Evolutionary conservation across 2,797 vertebrate species (phyloP).

Genomic region (Orientallactaga sibirica): DNA sequence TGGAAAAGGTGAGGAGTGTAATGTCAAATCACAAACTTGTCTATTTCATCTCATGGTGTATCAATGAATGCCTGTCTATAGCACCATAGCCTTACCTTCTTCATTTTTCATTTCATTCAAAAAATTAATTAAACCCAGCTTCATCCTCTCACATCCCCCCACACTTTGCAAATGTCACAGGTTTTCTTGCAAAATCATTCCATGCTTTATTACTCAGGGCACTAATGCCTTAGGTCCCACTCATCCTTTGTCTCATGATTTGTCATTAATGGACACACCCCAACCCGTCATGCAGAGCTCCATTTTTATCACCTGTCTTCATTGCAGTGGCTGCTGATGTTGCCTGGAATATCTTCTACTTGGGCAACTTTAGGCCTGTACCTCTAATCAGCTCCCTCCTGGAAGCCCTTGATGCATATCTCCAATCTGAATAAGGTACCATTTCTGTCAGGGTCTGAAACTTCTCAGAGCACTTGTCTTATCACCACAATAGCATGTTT

Average conservation of each 20-base stretch:
- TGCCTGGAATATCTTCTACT: not conserved
- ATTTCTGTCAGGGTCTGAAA: not conserved
- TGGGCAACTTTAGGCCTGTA: not conserved
- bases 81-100: not conserved
- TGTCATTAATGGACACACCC: rapidly evolving
- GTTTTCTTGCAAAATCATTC: not conserved
- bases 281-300: too few species aligned
- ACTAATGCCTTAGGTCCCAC: not conserved
- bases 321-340: not conserved
- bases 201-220: not conserved
- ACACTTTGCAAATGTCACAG: not conserved
- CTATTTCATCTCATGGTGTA: not conserved
- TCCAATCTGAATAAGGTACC: not conserved
- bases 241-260: not conserved
- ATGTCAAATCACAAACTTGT: not conserved
- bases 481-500: not conserved
- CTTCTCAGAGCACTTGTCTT: not conserved
- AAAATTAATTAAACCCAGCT: not conserved
- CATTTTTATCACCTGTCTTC: not conserved
- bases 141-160: not conserved
- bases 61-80: not conserved
- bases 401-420: not conserved
- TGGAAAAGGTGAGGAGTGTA: not conserved
- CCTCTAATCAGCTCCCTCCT: not conserved
- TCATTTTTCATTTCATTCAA: not conserved